Conservation (phyloP, 2,113 vertebrate genomes). For the Peromyscus polionotus region DNA sequence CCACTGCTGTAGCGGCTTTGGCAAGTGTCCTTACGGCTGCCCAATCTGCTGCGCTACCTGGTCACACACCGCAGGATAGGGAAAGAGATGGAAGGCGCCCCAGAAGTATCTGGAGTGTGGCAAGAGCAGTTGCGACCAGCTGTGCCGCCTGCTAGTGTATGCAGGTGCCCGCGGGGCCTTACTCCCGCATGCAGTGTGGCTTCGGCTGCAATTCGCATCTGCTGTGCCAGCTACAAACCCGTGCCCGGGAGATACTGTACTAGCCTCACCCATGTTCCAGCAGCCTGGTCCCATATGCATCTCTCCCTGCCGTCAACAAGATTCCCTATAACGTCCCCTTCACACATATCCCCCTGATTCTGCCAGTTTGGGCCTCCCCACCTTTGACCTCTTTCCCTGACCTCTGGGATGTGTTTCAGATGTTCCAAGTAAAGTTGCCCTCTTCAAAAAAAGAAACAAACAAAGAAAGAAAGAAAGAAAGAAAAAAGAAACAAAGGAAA, state of each 20-base stretch:
- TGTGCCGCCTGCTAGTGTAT: slow-evolving; percentile 76
- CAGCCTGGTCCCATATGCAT: background rate
- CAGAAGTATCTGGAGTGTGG: slow-evolving; percentile 77
- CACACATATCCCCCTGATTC: background rate
- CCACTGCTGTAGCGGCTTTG: slow-evolving; percentile 72
- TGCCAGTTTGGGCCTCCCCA: no score
- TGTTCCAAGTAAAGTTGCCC: slow-evolving; percentile 6
- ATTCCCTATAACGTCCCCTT: no score
- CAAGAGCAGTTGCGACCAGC: slow-evolving; percentile 75
- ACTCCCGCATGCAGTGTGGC: slow-evolving; percentile 67
- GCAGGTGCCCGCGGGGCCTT: slow-evolving; percentile 50
- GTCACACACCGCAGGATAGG: slow-evolving; percentile 50
- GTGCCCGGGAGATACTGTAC: slow-evolving; percentile 61
- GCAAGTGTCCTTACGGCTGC: slow-evolving; percentile 77
- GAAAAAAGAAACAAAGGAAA: no score
- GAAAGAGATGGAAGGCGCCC: slow-evolving; percentile 29
- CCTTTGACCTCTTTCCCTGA: no score
- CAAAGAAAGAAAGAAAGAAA: no score
- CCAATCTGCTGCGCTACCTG: slow-evolving; percentile 77
- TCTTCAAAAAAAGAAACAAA: background rate
- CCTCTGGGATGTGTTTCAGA: background rate
- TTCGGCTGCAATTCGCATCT: slow-evolving; percentile 80
- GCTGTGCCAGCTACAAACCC: slow-evolving; percentile 76
- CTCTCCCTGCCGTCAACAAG: background rate
- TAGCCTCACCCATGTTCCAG: background rate